These are phyloP conservation scores for Haemorhous mexicanus DNA, from an alignment of 2,113 vertebrate species.

Conservation along the genomic window DNA sequence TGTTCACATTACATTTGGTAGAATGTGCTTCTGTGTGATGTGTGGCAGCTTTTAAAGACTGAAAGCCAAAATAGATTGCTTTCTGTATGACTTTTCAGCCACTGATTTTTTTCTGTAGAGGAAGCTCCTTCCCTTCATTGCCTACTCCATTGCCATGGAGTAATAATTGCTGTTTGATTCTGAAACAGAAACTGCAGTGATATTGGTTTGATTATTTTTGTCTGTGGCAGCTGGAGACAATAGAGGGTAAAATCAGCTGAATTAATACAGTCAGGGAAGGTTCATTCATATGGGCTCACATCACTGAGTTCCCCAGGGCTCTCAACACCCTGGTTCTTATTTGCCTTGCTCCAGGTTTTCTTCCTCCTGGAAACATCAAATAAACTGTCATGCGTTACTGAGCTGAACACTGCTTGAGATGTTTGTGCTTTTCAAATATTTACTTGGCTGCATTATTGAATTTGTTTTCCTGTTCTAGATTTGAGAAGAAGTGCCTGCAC, in stretches of 20 bases:
- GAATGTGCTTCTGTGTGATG: background rate
- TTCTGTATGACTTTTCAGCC: background rate
- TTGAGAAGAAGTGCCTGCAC: slow-evolving; percentile 75
- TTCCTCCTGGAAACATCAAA: background rate
- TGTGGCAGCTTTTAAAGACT: background rate
- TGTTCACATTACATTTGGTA: background rate
- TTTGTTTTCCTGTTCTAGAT: slow-evolving; percentile 75
- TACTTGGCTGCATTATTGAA: background rate
- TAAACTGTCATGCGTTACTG: background rate
- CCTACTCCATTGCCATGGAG: background rate
- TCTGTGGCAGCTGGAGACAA: background rate
- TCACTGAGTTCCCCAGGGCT: background rate
- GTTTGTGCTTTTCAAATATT: background rate
- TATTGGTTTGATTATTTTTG: background rate
- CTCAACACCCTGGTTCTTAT: background rate
- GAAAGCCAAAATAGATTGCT: background rate
- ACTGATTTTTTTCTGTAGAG: background rate
- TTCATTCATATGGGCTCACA: background rate
- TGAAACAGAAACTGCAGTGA: background rate
- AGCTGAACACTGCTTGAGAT: background rate
- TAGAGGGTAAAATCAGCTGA: background rate
- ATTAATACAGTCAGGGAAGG: background rate
- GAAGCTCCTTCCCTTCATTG: background rate
- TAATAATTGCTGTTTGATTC: background rate
- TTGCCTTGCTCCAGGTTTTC: background rate